These are phyloP conservation scores for Pseudomyrmex dendroicus DNA, from an alignment of 1,140 invertebrate genomes.

Conservation along the genomic window DNA sequence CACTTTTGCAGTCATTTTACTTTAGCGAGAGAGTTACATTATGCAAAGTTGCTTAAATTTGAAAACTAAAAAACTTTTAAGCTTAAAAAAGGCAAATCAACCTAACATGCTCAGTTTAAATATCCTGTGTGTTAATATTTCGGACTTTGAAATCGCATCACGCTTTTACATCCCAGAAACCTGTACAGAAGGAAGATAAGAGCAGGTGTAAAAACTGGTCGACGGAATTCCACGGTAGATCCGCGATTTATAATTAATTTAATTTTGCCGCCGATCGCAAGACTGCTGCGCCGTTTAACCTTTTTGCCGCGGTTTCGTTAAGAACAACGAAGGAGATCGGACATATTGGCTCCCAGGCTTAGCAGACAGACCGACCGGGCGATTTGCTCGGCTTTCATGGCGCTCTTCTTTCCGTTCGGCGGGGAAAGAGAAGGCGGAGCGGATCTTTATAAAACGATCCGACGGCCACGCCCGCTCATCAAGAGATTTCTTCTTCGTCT, in stretches of 20 bases:
- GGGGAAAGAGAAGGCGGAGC: conserved; percentile 36
- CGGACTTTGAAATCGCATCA: conserved; percentile 6
- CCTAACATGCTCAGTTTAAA: neutral
- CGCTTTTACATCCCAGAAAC: conserved; percentile 19
- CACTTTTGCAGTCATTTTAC: too few species aligned
- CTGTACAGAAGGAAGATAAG: neutral
- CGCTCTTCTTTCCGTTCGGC: conserved; percentile 39
- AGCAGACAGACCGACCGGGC: neutral
- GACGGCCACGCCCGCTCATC: conserved; percentile 74
- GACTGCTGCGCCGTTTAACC: conserved; percentile 27
- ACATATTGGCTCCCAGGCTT: conserved; percentile 33
- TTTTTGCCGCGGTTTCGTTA: conserved; percentile 45
- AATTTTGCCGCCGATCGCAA: conserved; percentile 41
- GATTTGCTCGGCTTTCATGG: conserved; percentile 55
- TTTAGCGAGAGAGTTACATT: too few species aligned
- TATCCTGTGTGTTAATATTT: conserved; percentile 28
- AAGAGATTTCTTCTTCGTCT: conserved; percentile 62
- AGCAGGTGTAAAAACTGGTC: conserved; percentile 61
- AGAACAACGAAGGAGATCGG: neutral
- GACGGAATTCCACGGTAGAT: conserved; percentile 61
- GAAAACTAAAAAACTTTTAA: neutral
- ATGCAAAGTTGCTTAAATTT: neutral
- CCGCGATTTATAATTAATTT: conserved; percentile 73
- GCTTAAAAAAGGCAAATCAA: neutral
- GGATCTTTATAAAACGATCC: conserved; percentile 66